Evolutionary conservation across 2,888 invertebrate genomes (phyloP).

Genomic region (Meiosimyza decipiens): DNA sequence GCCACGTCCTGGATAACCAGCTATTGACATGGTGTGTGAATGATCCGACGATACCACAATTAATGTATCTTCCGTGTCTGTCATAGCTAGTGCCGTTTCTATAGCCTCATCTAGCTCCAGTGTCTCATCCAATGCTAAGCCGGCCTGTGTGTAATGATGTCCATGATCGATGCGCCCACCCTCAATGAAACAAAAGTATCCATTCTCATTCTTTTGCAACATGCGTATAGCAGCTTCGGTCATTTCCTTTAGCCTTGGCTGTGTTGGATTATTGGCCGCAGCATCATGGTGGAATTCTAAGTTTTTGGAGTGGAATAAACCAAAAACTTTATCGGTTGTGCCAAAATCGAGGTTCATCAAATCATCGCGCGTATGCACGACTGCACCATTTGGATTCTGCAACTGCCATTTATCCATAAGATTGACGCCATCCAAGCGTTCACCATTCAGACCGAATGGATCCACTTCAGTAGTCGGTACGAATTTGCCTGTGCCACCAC

Average conservation of each 20-base stretch:
- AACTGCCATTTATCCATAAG: conserved; percentile 76
- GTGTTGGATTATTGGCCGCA: conserved; percentile 54
- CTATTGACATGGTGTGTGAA: conserved; percentile 79
- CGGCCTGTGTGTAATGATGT: conserved; percentile 76
- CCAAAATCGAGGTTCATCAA: conserved; percentile 68
- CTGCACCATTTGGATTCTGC: conserved; percentile 68
- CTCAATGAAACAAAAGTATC: conserved; percentile 72
- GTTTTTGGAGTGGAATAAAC: conserved; percentile 69
- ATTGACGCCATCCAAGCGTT: conserved; percentile 73
- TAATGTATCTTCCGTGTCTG: conserved; percentile 78
- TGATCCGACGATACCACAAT: conserved; percentile 84
- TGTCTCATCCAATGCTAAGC: conserved; percentile 80
- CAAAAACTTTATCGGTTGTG: conserved; percentile 68
- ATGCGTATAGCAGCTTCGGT: conserved; percentile 73
- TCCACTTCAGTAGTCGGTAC: conserved; percentile 70
- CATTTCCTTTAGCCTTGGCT: conserved; percentile 77
- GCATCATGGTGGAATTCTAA: conserved; percentile 71
- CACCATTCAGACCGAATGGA: conserved; percentile 68
- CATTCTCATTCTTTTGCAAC: conserved; percentile 70
- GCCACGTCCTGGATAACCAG: conserved; percentile 76
- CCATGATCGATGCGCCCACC: conserved; percentile 81
- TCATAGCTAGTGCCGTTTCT: conserved; percentile 71
- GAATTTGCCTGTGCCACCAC: conserved; percentile 79
- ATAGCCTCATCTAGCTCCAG: conserved; percentile 80
- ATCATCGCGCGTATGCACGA: conserved; percentile 71